phyloP scores from a whole-genome alignment of 2,113 vertebrate genomes.

The Sterrhoptilus dennistouni region DNA sequence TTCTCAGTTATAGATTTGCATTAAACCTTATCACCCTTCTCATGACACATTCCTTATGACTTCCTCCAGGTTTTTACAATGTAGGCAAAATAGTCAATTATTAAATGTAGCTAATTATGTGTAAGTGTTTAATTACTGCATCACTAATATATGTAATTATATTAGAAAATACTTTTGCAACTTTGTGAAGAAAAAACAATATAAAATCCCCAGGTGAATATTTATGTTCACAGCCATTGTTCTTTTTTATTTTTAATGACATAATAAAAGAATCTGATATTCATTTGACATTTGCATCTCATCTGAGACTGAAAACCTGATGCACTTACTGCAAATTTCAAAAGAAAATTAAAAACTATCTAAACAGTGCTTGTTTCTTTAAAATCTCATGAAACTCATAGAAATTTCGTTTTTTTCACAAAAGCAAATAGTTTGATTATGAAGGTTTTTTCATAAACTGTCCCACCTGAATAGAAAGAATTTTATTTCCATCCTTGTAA shows the following conservation, averaged over 20 bases:
- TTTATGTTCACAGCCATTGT: background rate
- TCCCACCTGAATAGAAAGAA: background rate
- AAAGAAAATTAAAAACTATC: background rate
- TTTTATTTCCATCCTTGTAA: background rate
- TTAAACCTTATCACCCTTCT: background rate
- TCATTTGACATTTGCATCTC: background rate
- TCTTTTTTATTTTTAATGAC: background rate
- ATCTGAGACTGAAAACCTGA: background rate
- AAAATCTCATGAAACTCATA: background rate
- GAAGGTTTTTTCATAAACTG: background rate
- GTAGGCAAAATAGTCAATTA: constrained; percentile 13
- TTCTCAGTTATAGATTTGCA: background rate
- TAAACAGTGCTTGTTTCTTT: background rate
- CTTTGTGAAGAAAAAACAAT: constrained; percentile 7
- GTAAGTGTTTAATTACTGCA: constrained; percentile 38
- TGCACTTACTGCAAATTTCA: background rate
- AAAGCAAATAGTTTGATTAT: background rate
- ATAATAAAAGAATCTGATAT: background rate
- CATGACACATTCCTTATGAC: background rate
- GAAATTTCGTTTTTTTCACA: background rate
- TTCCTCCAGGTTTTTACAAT: background rate
- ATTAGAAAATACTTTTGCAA: constrained; percentile 8
- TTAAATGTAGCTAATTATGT: constrained; percentile 35
- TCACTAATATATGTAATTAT: constrained; percentile 32
- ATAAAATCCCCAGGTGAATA: background rate